Base-by-base conservation (phyloP, 2,888 invertebrate genomes). In the Drosophila nr. perissopoda region DNA sequence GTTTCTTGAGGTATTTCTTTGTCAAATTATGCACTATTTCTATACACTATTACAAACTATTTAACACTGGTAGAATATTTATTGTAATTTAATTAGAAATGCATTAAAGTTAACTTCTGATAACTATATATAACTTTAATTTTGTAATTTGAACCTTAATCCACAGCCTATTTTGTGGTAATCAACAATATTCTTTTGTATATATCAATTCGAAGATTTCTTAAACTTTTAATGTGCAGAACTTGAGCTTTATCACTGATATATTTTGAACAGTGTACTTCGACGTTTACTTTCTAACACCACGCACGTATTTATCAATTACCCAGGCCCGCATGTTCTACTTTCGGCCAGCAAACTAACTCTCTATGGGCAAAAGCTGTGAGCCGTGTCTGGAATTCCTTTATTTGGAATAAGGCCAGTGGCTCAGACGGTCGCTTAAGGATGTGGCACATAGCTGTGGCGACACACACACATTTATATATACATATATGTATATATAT, bases 401-500 rank as follows among this genome's bases (percentile, higher is more conserved):
- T 86, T 79, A 74, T 75, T 66, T 69, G 75, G 82, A 85, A 89
- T 87, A 76, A 82, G 84, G 84, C 82, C 82, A 85, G 69, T 83
- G 73, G 87, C 83, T 79, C 87, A 87, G 76, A 70, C 73, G 59
- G 58, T 68, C 54, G 79, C 76, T 82, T 76, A 83, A 83, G 89
- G 85, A 84, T 89, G 89, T 87, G 74, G 78, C 79, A 72, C 42
- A 57, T 21, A 25, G 31, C 42, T 11, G 52, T n/a, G 21, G 29
- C 31, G 18, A 27, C 21, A 27, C 8, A 40, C 81, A 74, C 36
- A 31, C 57, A 18, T 33, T 29, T 49, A n/a, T 46, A 40, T n/a
- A 46, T 33, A 46, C 18, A 36, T 18, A 48, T 11, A 49, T 1
- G 46, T 13, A 27, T 29, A n/a, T 42, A 7, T 40, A 11, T 42